phyloP scores from a whole-genome alignment of 2,888 invertebrate species.

The Callyntrura guangdongensis region DNA sequence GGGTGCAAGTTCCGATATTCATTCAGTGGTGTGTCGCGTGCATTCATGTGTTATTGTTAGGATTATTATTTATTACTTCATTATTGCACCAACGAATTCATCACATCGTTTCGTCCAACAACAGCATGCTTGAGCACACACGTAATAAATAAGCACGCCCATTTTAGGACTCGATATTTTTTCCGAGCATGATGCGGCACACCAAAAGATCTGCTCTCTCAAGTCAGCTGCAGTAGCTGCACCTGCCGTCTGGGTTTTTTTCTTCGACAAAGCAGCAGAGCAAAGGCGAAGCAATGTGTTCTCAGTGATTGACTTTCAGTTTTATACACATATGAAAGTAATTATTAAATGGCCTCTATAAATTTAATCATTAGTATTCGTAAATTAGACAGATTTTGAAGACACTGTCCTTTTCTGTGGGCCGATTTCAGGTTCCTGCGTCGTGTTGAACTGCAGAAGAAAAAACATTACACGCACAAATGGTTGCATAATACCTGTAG shows the following conservation, averaged over 20 bases:
- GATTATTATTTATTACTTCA: constrained; percentile 40
- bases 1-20: constrained; percentile 3
- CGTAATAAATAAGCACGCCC: constrained; percentile 65
- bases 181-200: constrained; percentile 6
- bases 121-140: constrained; percentile 1
- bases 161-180: constrained; percentile 52
- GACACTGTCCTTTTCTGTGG: constrained; percentile 58
- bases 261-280: not conserved
- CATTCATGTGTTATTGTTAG: not conserved
- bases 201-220: constrained; percentile 14
- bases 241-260: not conserved
- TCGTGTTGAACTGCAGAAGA: constrained; percentile 51
- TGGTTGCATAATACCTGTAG: constrained; percentile 64
- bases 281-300: not conserved
- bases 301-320: constrained; percentile 58
- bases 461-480: constrained; percentile 38
- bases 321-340: constrained; percentile 53
- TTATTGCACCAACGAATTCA: constrained; percentile 30
- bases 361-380: constrained; percentile 61
- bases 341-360: constrained; percentile 64
- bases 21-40: not conserved
- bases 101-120: constrained; percentile 31
- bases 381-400: constrained; percentile 49
- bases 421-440: constrained; percentile 57
- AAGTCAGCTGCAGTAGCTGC: not conserved